Evolutionary conservation across 1,140 invertebrate species (phyloP), one percentile per base, ranked within the genome.

Genomic region (Telenomus remus): DNA sequence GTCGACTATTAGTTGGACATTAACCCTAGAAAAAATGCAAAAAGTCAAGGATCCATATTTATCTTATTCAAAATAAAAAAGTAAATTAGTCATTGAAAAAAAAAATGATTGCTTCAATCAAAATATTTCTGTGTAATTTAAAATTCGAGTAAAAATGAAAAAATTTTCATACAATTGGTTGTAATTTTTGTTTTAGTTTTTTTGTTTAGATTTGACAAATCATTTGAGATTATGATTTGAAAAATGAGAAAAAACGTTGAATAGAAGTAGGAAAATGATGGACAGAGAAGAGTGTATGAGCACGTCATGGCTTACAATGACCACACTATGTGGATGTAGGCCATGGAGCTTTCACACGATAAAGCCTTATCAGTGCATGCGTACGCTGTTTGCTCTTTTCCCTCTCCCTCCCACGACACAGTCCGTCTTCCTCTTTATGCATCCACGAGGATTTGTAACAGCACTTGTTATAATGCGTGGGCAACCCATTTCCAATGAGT

Each of bases 311-410:
- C 33, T 53, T 35, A 64, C 68, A 72, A 77, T 77, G 64, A 77
- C 46, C 44, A 53, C 70, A 65, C 69, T 70, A 68, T 66, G 76
- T 78, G 50, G 73, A 78, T 70, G 84, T 86, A 87, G 85, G 85
- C 85, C 85, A 87, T 82, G 83, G 85, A 85, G 85, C 85, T 87
- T 87, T 87, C 85, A 87, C 85, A 87, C 85, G 85, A 87, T 87
- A 87, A 87, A 81, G 79, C 79, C 80, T 87, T 87, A 87, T 87
- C 85, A 82, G 81, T 83, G 79, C 77, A 73, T 80, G 77, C 80
- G 82, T 75, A 72, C 48, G 72, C 55, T 68, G 60, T 74, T 72
- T 53, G 68, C 47, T 70, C 56, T 39, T 42, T 72, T 66, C 71
- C 59, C 66, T 72, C 72, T 75, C 75, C 66, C 68, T 71, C 71